Percentiles rank a stretch among this genome's conserved stretches.
phyloP scores from a whole-genome alignment of 2,113 vertebrate genomes.

The Formicarius rufipectus region DNA sequence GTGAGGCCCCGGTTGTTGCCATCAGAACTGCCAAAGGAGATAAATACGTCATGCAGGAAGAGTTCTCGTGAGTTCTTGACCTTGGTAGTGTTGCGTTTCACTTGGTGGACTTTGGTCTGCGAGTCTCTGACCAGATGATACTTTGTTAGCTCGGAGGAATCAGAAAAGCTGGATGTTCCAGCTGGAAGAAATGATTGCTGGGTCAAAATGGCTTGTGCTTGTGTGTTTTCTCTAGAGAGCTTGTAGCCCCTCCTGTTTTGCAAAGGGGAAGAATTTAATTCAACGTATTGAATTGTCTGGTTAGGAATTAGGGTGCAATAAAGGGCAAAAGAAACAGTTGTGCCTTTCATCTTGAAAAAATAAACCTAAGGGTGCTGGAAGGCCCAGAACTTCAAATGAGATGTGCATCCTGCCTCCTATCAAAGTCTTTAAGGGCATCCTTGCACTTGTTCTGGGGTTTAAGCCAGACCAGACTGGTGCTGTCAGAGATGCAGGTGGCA shows the following conservation, averaged over 20 bases:
- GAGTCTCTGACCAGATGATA: neutral
- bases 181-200: neutral
- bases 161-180: neutral
- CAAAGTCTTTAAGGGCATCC: neutral
- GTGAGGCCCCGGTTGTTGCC: slow-evolving; percentile 88
- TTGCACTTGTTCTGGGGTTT: neutral
- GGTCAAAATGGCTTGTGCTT: neutral
- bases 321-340: neutral
- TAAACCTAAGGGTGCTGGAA: neutral
- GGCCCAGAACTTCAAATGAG: neutral
- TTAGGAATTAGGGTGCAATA: neutral
- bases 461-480: neutral
- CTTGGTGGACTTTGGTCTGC: neutral
- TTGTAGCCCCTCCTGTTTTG: neutral
- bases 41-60: slow-evolving; percentile 94
- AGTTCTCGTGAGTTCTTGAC: slow-evolving; percentile 88
- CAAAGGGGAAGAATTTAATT: neutral
- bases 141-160: neutral
- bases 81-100: neutral
- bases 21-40: slow-evolving; percentile 90
- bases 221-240: neutral
- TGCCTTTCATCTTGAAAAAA: neutral
- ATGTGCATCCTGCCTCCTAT: neutral
- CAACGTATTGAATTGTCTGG: neutral
- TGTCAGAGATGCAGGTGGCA: neutral